Base-by-base conservation (phyloP, 1,140 invertebrate species). In the Hydropsyche tenuis region DNA sequence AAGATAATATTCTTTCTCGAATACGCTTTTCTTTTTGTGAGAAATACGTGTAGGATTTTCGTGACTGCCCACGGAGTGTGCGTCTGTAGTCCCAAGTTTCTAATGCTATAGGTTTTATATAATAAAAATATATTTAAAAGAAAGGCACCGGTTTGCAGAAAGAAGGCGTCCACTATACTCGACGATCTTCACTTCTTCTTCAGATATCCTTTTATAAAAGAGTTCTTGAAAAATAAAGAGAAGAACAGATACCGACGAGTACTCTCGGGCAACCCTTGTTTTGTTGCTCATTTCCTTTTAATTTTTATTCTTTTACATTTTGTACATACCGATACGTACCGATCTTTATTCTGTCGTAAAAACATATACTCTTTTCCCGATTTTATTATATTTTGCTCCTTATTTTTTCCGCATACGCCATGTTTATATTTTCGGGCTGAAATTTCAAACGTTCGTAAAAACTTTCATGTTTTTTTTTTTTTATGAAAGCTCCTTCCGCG, bases 231-330 rank as follows among this genome's bases (percentile, higher is more conserved):
- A 65, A 65, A 37, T 37, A 37, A 37, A 37, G 43, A 69, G 20
- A n/a, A 68, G 64, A 20, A 12, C 22, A 37, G 48, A 56, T 70
- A 70, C 51, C 51, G n/a, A 30, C 48, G 48, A 70, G 68, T 7
- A 25, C 48, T 30, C 68, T 70, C 68, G 1, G 30, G n/a, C 46
- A 20, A 70, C 68, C 68, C 68, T 70, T 70, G 51, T 56, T 53
- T 70, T 23, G 20, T 70, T 70, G 68, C 68, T 70, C 68, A 70
- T 70, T 70, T 43, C 68, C n/a, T 37, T 56, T 37, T 56, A 37
- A 60, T 25, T 23, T 12, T 25, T 23, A 25, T 18, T 14, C 20
- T 25, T 25, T 60, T 60, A 7, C 18, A 53, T 20, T 20, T 18
- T 11, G 1, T 56, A 30, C 48, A 20, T 70, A 16, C 23, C 27